Conservation (phyloP, 2,888 invertebrate species). For the Mactromeris polynyma region DNA sequence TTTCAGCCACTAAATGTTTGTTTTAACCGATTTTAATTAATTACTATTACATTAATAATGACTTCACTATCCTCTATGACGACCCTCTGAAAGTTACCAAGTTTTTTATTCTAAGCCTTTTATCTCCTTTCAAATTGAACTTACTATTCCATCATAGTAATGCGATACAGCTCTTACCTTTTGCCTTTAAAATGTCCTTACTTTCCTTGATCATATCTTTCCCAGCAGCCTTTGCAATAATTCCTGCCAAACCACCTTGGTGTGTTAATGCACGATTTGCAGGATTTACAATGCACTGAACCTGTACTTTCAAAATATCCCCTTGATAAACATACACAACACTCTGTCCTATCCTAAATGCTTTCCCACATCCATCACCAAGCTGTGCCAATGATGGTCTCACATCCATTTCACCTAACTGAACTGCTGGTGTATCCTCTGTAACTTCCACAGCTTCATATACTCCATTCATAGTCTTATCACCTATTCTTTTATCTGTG, state of each 20-base stretch:
- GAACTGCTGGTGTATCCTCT: background rate
- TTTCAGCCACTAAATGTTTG: background rate
- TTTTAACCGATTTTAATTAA: background rate
- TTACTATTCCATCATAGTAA: background rate
- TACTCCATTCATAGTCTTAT: background rate
- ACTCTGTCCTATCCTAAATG: background rate
- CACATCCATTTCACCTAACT: background rate
- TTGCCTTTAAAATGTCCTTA: background rate
- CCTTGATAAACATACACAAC: background rate
- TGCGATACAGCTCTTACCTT: background rate
- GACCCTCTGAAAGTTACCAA: background rate
- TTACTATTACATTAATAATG: background rate
- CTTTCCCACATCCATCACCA: background rate
- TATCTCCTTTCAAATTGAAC: background rate
- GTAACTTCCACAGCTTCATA: background rate
- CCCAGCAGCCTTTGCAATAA: slow-evolving; percentile 57
- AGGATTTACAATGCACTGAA: slow-evolving; percentile 65
- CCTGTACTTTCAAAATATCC: slow-evolving; percentile 45
- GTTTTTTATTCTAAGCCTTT: background rate
- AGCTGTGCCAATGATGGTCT: background rate
- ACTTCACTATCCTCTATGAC: background rate
- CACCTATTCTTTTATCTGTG: background rate
- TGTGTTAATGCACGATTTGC: slow-evolving; percentile 53
- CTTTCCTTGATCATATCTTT: slow-evolving; percentile 27
- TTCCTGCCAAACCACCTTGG: slow-evolving; percentile 50